These are phyloP conservation scores for Idaea dimidiata DNA, from an alignment of 2,888 invertebrate genomes.

Conservation along the genomic window DNA sequence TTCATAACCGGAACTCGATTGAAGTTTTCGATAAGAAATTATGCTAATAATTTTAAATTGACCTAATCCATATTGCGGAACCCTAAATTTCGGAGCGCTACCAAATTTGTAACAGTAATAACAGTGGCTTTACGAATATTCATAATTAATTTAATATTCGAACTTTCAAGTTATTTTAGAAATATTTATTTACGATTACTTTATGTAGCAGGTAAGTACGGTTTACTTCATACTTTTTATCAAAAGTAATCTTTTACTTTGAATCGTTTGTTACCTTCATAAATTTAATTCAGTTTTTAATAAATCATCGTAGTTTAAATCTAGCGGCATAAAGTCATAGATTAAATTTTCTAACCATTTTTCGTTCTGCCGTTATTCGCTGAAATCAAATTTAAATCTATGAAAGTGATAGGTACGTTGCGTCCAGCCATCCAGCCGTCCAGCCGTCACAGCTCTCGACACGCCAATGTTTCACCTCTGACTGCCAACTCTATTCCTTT, in stretches of 20 bases:
- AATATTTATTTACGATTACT: slow-evolving; percentile 1
- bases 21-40: slow-evolving; percentile 67
- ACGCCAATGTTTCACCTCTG: slow-evolving; percentile 58
- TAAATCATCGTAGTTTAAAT: no score
- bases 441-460: slow-evolving; percentile 51
- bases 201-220: not conserved
- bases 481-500: slow-evolving; percentile 51
- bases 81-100: slow-evolving; percentile 40
- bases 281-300: no score
- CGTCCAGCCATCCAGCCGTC: slow-evolving; percentile 40
- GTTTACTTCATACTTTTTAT: not conserved
- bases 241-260: slow-evolving; percentile 11
- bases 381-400: slow-evolving; percentile 35
- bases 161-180: slow-evolving; percentile 9
- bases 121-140: slow-evolving; percentile 43
- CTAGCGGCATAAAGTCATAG: no score
- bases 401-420: slow-evolving; percentile 53
- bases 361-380: no score
- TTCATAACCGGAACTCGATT: slow-evolving; percentile 58
- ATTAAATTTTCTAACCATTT: no score
- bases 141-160: slow-evolving; percentile 57
- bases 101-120: slow-evolving; percentile 51
- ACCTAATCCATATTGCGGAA: slow-evolving; percentile 66
- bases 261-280: no score
- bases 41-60: slow-evolving; percentile 72